Conservation (phyloP, 2,888 invertebrate genomes). For the Formica aserva region DNA sequence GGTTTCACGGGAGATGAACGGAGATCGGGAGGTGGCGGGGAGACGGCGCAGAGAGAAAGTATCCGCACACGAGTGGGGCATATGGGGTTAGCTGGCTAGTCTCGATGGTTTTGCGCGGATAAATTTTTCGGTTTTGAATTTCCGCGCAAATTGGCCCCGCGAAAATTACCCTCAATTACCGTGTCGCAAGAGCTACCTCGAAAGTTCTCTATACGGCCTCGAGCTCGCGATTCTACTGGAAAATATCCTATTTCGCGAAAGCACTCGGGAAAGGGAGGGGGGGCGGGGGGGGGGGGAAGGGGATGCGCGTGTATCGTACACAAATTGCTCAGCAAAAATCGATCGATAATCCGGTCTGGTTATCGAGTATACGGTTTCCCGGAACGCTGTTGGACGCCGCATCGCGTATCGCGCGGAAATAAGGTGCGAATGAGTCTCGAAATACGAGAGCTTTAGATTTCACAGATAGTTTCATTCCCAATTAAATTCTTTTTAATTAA, state of each 20-base stretch:
- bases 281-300: neutral
- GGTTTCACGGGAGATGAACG: constrained; percentile 59
- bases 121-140: constrained; percentile 81
- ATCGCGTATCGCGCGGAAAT: constrained; percentile 45
- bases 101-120: constrained; percentile 53
- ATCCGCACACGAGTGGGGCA: constrained; percentile 23
- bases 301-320: neutral
- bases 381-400: constrained; percentile 43
- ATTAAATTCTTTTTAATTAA: constrained; percentile 67
- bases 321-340: constrained; percentile 68
- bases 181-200: constrained; percentile 52
- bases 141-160: constrained; percentile 79
- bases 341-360: constrained; percentile 68
- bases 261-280: neutral
- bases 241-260: constrained; percentile 68
- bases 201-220: constrained; percentile 52
- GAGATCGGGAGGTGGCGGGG: constrained; percentile 21
- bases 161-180: constrained; percentile 82
- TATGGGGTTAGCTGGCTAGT: constrained; percentile 23
- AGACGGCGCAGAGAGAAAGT: constrained; percentile 10
- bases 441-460: constrained; percentile 39
- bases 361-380: constrained; percentile 66
- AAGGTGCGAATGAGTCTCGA: constrained; percentile 51
- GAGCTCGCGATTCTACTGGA: constrained; percentile 64
- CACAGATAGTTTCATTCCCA: constrained; percentile 48